Base-by-base conservation (phyloP, 2,888 invertebrate genomes). In the Digitonthophagus gazella region DNA sequence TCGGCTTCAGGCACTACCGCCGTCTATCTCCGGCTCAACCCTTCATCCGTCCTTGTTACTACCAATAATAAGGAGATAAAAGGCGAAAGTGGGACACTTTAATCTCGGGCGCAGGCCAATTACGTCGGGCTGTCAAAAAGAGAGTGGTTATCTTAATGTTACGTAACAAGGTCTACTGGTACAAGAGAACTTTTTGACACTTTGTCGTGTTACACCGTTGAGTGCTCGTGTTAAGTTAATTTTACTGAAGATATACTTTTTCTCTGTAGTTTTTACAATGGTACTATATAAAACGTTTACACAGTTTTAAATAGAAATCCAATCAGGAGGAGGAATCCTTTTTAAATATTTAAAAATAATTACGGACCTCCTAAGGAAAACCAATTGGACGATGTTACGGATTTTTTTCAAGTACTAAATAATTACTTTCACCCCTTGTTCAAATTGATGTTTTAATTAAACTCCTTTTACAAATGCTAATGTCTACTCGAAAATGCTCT, bases 21-120 rank as follows among this genome's bases (percentile, higher is more conserved):
- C 28, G 28, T 44, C 28, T 44, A 44, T 44, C 28, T 44, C 28
- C 28, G 28, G 6, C 28, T 44, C 28, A 44, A 44, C 28, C 28
- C 28, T 44, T 44, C 28, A 44, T 44, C 28, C 28, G 28, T 44
- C 64, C 63, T 64, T 64, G 64, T 64, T 67, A 57, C 63, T 66
- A 66, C 72, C 72, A 73, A 73, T 75, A 75, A 73, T 74, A 73
- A 71, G 70, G 69, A 74, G 74, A 75, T 75, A 72, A 75, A 74
- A 73, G 73, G 72, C 69, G 68, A 70, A 68, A 68, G 28, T 44
- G 71, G 72, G 66, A 72, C 72, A 67, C 72, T 75, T 73, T 75
- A 75, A 75, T 74, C 72, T 73, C 69, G 71, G 70, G 72, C 71
- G 71, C 68, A 69, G 71, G 69, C 71, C 73, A 73, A 73, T 73